Percentiles rank a stretch among this genome's conserved stretches.
Conservation (phyloP, 2,888 invertebrate species). For the Tipula unca region DNA sequence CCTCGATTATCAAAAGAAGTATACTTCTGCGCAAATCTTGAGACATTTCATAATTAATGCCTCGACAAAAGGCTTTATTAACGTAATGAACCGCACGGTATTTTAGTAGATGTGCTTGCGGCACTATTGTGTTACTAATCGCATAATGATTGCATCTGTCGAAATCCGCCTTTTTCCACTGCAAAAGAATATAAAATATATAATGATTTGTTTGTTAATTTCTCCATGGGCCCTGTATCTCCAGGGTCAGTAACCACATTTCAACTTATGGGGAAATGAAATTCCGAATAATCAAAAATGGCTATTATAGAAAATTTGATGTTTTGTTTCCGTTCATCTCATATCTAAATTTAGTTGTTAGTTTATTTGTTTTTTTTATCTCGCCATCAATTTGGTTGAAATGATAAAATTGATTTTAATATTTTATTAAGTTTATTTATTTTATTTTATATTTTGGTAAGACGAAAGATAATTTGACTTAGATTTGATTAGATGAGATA, state of each 20-base stretch:
- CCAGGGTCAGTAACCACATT: not conserved
- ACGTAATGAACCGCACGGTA: too few species aligned
- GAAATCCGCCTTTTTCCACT: not conserved
- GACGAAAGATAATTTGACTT: constrained; percentile 8
- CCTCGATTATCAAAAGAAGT: too few species aligned
- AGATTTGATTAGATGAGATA: constrained; percentile 8
- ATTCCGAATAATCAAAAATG: not conserved
- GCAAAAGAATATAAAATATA: not conserved
- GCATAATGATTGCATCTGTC: too few species aligned
- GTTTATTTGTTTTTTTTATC: not conserved
- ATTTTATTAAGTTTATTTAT: constrained; percentile 3
- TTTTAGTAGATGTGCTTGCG: too few species aligned
- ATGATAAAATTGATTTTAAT: constrained; percentile 14
- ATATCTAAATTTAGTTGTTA: not conserved
- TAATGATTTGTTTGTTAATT: not conserved
- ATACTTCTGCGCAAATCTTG: too few species aligned
- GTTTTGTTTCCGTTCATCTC: not conserved
- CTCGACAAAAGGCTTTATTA: too few species aligned
- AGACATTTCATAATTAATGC: too few species aligned
- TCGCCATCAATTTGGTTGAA: constrained; percentile 8
- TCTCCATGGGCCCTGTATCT: not conserved
- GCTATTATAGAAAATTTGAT: not conserved
- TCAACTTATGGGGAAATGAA: not conserved
- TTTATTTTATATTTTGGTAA: not conserved
- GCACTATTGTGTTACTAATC: too few species aligned